Conservation (phyloP, 2,113 vertebrate species). For the Bettongia penicillata region DNA sequence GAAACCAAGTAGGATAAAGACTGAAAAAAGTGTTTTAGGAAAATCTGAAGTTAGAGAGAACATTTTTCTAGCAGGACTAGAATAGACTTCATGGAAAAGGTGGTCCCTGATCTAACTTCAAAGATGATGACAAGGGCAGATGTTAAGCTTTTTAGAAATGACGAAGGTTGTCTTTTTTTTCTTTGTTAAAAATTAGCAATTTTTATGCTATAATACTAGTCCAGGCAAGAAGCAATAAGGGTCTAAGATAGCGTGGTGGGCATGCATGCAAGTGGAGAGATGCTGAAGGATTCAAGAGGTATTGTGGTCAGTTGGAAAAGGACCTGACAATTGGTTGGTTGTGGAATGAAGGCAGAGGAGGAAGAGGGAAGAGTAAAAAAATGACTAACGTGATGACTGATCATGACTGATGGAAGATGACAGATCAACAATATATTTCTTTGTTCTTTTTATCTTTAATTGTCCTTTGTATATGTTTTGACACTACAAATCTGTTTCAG, state of each 20-base stretch:
- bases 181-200: background rate
- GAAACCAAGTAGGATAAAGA: background rate
- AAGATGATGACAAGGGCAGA: background rate
- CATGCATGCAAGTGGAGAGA: background rate
- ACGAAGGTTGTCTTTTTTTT: background rate
- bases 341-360: background rate
- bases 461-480: conserved; percentile 15
- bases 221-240: background rate
- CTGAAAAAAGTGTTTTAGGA: background rate
- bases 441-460: background rate
- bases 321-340: background rate
- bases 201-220: background rate
- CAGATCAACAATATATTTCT: conserved; percentile 10
- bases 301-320: background rate
- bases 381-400: background rate
- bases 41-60: background rate
- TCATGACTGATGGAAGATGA: too few species aligned
- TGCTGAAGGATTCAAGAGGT: background rate
- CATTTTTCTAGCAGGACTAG: background rate
- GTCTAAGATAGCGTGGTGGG: background rate
- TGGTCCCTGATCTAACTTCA: background rate
- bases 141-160: background rate
- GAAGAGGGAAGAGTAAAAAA: background rate
- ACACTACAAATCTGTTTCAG: background rate
- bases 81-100: background rate